Evolutionary conservation across 2,113 vertebrate species (phyloP).

Genomic region (Lathamus discolor): DNA sequence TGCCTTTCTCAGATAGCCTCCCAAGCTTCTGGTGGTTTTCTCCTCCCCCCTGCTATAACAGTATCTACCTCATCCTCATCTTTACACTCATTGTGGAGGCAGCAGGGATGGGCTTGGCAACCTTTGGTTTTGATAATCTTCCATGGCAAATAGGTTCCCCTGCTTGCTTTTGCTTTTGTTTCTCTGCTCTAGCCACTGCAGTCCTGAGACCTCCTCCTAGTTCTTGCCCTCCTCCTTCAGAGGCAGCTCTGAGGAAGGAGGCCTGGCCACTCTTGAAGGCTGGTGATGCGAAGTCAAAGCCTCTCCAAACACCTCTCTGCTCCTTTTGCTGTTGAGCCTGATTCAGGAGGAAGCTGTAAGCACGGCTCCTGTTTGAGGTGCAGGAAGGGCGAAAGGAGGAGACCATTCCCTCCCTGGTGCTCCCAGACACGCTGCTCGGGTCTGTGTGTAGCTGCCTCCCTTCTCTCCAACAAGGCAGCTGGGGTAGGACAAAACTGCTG

Average conservation of each 20-base stretch:
- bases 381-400: neutral
- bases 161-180: neutral
- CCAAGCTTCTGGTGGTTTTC: neutral
- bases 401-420: neutral
- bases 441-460: neutral
- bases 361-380: neutral
- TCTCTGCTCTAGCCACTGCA: neutral
- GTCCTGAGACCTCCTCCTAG: neutral
- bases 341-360: neutral
- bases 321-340: neutral
- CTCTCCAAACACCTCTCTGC: neutral
- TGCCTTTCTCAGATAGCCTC: neutral
- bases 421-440: neutral
- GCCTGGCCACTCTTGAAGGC: neutral
- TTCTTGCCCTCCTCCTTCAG: neutral
- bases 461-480: neutral
- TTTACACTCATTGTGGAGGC: neutral
- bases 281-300: neutral
- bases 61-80: neutral
- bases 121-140: neutral
- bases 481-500: fast-evolving
- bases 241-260: neutral
- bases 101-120: neutral
- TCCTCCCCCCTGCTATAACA: fast-evolving
- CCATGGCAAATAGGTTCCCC: neutral